Evolutionary conservation across 2,888 invertebrate species (phyloP), one percentile per base, ranked within the genome.

Genomic region (Holacanthella duospinosa): DNA sequence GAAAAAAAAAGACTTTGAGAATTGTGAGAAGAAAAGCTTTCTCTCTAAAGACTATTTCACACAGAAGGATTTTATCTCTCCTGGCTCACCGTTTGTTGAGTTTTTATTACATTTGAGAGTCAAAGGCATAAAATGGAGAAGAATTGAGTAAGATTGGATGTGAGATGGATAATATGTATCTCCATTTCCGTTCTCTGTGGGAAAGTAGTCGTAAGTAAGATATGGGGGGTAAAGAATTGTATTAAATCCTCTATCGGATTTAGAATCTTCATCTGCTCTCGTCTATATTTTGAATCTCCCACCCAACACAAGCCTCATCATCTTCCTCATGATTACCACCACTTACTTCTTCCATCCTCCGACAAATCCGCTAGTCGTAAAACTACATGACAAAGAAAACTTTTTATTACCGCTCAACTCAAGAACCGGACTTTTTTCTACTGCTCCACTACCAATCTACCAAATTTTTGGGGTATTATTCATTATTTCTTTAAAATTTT

Each of bases 61-160:
- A 9, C 36, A 36, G 6, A 36, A 9, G 9, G 16, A 16, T 36
- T 21, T 48, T 48, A 48, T 48, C 48, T 48, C n/a, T 48, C n/a
- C 36, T 36, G 9, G 6, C n/a, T 48, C 48, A 48, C 48, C 48
- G 19, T 9, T 48, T 48, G 16, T 21, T n/a, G 19, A 12, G 9
- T 12, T 48, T 48, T 48, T 48, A 48, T 48, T 9, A 48, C 48
- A 48, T 48, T 48, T 48, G 6, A 48, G 48, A 48, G 48, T 48
- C 48, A 48, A 48, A 48, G 48, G 6, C 48, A 48, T 48, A 48
- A 48, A 48, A 48, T 48, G 6, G 12, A 21, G 48, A 48, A 21
- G 48, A 48, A n/a, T 48, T 48, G 48, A 48, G 48, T 9, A 48
- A 21, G n/a, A 21, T n/a, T 21, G 48, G 48, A 4, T 9, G 21